Evolutionary conservation across 2,113 vertebrate genomes (phyloP).

Genomic region (Microcebus tavaratra): DNA sequence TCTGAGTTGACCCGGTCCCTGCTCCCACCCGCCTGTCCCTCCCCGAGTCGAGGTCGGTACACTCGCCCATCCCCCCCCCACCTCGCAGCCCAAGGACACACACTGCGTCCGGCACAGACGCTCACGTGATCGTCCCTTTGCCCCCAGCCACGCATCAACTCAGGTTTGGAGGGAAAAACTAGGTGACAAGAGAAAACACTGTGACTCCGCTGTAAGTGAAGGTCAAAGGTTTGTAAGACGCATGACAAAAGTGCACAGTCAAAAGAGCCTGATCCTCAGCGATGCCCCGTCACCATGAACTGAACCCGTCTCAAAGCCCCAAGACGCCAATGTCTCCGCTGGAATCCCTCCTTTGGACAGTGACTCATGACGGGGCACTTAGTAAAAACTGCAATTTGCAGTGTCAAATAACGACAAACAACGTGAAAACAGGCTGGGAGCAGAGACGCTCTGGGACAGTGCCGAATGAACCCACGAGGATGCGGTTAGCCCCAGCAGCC

Average conservation of each 20-base stretch:
- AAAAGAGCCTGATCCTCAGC: not conserved
- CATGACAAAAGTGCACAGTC: not conserved
- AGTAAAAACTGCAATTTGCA: not conserved
- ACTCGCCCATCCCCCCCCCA: not conserved
- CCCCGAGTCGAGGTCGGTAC: not conserved
- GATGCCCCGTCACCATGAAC: not conserved
- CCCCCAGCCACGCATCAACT: not conserved
- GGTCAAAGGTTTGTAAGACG: fast-evolving
- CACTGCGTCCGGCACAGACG: not conserved
- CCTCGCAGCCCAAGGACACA: too few relatives aligned
- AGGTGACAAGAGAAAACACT: not conserved
- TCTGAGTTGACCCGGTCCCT: not conserved
- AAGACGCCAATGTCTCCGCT: not conserved
- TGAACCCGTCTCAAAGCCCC: not conserved
- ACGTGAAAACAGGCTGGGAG: not conserved
- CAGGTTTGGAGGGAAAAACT: not conserved
- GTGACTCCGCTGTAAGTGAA: not conserved
- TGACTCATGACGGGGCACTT: not conserved
- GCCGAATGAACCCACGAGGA: not conserved
- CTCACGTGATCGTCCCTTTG: not conserved
- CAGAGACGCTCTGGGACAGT: not conserved
- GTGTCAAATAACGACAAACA: not conserved
- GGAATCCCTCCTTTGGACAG: not conserved
- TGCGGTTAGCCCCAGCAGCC: too few relatives aligned
- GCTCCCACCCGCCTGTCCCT: too few relatives aligned